These are phyloP conservation scores for Drosophila novamexicana DNA, from an alignment of 1,140 invertebrate genomes.

Conservation along the genomic window DNA sequence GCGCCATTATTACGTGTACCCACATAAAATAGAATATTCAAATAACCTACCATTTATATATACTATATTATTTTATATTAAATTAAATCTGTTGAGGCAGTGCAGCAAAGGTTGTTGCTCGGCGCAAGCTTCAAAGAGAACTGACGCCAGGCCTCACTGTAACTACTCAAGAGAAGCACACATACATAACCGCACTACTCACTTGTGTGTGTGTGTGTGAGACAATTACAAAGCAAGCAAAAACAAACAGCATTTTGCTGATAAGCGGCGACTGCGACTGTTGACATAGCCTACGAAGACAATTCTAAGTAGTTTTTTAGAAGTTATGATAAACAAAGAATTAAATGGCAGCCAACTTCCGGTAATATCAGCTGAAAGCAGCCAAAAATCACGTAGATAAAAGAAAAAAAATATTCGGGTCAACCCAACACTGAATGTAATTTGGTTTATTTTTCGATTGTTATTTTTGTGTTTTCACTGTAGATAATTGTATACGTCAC, in stretches of 20 bases:
- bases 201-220: conserved; percentile 4
- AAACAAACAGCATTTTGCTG: conserved; percentile 44
- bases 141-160: conserved; percentile 3
- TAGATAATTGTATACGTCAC: neutral
- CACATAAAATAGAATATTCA: too few species aligned
- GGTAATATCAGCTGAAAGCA: neutral
- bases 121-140: neutral
- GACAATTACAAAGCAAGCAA: conserved; percentile 33
- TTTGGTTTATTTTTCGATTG: neutral
- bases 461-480: conserved; percentile 1
- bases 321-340: conserved; percentile 32
- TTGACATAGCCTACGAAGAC: conserved; percentile 29
- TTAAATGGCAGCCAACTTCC: conserved; percentile 15
- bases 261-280: conserved; percentile 30
- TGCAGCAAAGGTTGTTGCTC: neutral
- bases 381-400: conserved; percentile 19
- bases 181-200: neutral
- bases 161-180: neutral
- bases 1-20: too few species aligned
- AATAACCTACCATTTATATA: too few species aligned
- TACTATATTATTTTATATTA: neutral
- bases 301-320: conserved; percentile 8
- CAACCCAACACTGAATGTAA: too few species aligned
- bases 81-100: neutral
- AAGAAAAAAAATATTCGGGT: neutral